Conservation (phyloP, 2,888 invertebrate genomes). For the Agriopis marginaria region DNA sequence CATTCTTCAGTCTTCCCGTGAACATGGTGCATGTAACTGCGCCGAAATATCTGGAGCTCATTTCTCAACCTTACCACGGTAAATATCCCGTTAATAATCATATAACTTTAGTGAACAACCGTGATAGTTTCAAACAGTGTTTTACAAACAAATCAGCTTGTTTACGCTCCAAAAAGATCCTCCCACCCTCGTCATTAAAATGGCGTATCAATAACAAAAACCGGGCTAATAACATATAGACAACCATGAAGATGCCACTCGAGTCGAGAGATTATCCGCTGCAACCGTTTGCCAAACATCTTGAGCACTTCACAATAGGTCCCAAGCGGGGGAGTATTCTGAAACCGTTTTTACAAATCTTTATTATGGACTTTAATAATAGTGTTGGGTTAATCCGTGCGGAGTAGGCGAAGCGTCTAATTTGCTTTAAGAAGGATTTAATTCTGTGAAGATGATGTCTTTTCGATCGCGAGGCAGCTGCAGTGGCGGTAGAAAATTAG, state of each 20-base stretch:
- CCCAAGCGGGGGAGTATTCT: constrained; percentile 59
- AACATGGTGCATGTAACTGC: too few species aligned
- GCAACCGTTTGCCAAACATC: constrained; percentile 61
- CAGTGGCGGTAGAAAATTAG: constrained; percentile 39
- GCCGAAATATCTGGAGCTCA: too few species aligned
- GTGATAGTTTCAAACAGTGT: too few species aligned
- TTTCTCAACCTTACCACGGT: too few species aligned
- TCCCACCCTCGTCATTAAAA: constrained; percentile 25
- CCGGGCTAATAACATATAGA: constrained; percentile 44
- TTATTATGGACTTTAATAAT: constrained; percentile 53
- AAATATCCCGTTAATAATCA: too few species aligned
- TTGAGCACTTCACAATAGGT: constrained; percentile 56
- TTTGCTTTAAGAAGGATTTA: constrained; percentile 70
- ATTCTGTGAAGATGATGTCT: constrained; percentile 45
- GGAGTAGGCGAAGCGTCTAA: constrained; percentile 72
- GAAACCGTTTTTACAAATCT: constrained; percentile 37
- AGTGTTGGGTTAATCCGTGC: constrained; percentile 70
- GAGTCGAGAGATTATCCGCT: constrained; percentile 42
- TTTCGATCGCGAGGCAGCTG: constrained; percentile 58
- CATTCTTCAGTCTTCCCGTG: too few species aligned
- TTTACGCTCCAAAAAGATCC: constrained; percentile 25
- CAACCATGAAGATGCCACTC: constrained; percentile 53
- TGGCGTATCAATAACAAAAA: constrained; percentile 48
- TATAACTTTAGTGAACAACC: too few species aligned
- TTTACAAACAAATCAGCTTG: constrained; percentile 8